Evolutionary conservation across 23 tunicate genomes (phyloP).

Genomic region (Trididemnum clinides): DNA sequence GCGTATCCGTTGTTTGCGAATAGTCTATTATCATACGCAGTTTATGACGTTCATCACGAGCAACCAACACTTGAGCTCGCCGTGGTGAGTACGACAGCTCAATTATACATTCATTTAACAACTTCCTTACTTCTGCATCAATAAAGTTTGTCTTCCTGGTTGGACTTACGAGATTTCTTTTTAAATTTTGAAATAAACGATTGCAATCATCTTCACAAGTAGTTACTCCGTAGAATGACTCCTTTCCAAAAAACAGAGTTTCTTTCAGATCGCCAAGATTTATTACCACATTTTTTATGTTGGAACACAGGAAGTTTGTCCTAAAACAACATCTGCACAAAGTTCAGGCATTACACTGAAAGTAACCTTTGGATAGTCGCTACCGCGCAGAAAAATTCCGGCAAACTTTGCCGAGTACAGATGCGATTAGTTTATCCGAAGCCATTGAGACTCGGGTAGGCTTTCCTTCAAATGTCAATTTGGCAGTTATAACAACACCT

Average conservation of each 20-base stretch:
- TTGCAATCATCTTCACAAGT: not conserved
- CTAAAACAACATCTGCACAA: not conserved
- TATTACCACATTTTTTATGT: not conserved
- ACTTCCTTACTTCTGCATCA: not conserved
- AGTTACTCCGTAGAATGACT: not conserved
- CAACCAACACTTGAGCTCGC: conserved; percentile 33
- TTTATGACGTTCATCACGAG: conserved; percentile 16
- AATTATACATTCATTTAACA: not conserved
- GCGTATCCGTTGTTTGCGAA: not conserved
- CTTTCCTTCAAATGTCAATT: not conserved
- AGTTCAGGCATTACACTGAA: not conserved
- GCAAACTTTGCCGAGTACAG: not conserved
- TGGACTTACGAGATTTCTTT: not conserved
- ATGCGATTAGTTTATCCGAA: not conserved
- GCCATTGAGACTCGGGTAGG: not conserved
- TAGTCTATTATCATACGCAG: conserved; percentile 4
- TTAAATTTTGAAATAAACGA: not conserved
- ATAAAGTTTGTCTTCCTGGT: not conserved
- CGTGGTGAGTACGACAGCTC: conserved; percentile 24
- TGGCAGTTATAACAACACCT: not conserved
- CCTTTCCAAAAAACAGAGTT: not conserved
- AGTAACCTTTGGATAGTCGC: no score
- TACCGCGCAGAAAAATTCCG: not conserved
- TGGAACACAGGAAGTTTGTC: no score
- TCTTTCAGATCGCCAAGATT: not conserved